These are phyloP conservation scores for Zosterops lateralis DNA, from an alignment of 2,113 vertebrate genomes.

Conservation along the genomic window DNA sequence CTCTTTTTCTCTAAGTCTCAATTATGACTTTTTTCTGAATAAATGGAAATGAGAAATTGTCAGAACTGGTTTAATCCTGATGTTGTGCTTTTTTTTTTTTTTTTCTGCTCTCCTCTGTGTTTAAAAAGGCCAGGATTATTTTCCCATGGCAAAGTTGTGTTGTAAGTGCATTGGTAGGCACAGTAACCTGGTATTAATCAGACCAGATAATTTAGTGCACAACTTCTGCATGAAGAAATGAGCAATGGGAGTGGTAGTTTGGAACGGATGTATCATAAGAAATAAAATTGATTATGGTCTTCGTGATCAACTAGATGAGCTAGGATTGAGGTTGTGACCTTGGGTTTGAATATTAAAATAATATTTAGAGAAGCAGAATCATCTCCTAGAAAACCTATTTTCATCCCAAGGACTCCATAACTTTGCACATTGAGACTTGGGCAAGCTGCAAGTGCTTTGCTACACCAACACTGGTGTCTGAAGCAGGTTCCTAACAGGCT, in stretches of 20 bases:
- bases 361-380: not conserved
- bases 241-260: not conserved
- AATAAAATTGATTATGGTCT: not conserved
- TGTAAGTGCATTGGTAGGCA: not conserved
- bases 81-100: not conserved
- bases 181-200: not conserved
- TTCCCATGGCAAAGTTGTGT: not conserved
- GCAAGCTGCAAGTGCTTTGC: not conserved
- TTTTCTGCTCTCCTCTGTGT: not conserved
- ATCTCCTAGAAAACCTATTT: not conserved
- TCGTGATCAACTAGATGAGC: not conserved
- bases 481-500: not conserved
- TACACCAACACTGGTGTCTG: not conserved
- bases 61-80: not conserved
- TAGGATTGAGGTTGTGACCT: not conserved
- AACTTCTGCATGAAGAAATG: not conserved
- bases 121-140: not conserved
- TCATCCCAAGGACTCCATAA: not conserved
- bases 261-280: not conserved
- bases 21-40: conserved; percentile 39
- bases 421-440: not conserved
- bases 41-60: conserved; percentile 60
- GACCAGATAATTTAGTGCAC: not conserved
- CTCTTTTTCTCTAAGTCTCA: conserved; percentile 65
- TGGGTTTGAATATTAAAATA: not conserved